Conservation (phyloP, 2,888 invertebrate genomes). For the Leucophora obtusa region DNA sequence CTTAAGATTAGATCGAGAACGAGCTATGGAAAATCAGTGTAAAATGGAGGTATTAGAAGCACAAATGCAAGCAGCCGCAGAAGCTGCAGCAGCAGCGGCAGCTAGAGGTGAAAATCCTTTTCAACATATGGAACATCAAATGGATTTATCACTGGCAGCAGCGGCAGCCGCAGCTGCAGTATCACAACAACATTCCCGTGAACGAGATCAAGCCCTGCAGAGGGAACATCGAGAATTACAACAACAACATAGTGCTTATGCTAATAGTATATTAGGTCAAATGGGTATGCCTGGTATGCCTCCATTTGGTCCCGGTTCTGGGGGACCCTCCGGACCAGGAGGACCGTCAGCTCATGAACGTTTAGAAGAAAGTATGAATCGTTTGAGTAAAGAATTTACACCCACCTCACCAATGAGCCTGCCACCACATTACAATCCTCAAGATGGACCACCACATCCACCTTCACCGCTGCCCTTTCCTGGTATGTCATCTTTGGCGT, state of each 20-base stretch:
- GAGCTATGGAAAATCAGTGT: conserved; percentile 72
- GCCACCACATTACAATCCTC: conserved; percentile 77
- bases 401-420: conserved; percentile 78
- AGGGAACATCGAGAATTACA: conserved; percentile 72
- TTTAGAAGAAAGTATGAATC: conserved; percentile 77
- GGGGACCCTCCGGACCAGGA: conserved; percentile 53
- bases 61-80: conserved; percentile 76
- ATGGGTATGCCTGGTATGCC: conserved; percentile 73
- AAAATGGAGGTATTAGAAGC: conserved; percentile 76
- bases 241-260: conserved; percentile 75
- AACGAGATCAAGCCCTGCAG: conserved; percentile 68
- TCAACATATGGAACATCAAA: conserved; percentile 78
- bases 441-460: conserved; percentile 80
- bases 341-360: conserved; percentile 76
- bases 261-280: conserved; percentile 75
- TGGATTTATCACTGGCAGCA: conserved; percentile 78
- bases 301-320: conserved; percentile 59
- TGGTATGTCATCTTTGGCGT: conserved; percentile 85
- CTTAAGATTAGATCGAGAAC: conserved; percentile 68
- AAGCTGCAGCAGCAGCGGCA: conserved; percentile 72
- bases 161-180: conserved; percentile 78
- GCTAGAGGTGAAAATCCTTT: conserved; percentile 74
- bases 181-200: conserved; percentile 73
- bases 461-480: conserved; percentile 85
- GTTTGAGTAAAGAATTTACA: conserved; percentile 77